These are phyloP conservation scores for Marronus borbonicus DNA, from an alignment of 2,888 invertebrate species.

Conservation along the genomic window DNA sequence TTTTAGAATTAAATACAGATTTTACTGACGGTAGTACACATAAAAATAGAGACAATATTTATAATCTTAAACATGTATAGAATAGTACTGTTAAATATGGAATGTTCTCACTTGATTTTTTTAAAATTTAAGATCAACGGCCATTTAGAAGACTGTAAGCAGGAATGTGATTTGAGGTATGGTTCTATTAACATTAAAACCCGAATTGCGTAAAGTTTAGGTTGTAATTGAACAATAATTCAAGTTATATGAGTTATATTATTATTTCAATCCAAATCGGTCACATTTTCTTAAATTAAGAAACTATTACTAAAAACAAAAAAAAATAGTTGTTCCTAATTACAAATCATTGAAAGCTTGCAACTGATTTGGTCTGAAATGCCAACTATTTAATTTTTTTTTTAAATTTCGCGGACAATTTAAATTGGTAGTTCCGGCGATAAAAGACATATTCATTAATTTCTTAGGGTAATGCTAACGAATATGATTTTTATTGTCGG, in stretches of 20 bases:
- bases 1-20: background rate
- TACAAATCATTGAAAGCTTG: no score
- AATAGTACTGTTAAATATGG: slow-evolving; percentile 29
- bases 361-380: no score
- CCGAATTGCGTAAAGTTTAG: slow-evolving; percentile 18
- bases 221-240: slow-evolving; percentile 2
- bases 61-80: slow-evolving; percentile 29
- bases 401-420: no score
- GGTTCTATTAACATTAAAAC: slow-evolving; percentile 36
- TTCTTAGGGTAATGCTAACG: no score
- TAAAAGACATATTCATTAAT: no score
- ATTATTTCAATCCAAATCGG: no score
- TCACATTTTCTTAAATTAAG: no score
- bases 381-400: no score
- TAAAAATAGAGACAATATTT: slow-evolving; percentile 7
- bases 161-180: slow-evolving; percentile 40
- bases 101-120: slow-evolving; percentile 27
- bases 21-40: background rate
- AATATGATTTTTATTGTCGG: no score
- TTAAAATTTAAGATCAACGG: slow-evolving; percentile 30
- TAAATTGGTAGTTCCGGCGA: no score
- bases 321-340: no score
- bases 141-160: slow-evolving; percentile 21
- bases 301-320: no score
- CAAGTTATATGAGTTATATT: background rate